Conservation (phyloP, 2,113 vertebrate species). For the Camelus bactrianus region DNA sequence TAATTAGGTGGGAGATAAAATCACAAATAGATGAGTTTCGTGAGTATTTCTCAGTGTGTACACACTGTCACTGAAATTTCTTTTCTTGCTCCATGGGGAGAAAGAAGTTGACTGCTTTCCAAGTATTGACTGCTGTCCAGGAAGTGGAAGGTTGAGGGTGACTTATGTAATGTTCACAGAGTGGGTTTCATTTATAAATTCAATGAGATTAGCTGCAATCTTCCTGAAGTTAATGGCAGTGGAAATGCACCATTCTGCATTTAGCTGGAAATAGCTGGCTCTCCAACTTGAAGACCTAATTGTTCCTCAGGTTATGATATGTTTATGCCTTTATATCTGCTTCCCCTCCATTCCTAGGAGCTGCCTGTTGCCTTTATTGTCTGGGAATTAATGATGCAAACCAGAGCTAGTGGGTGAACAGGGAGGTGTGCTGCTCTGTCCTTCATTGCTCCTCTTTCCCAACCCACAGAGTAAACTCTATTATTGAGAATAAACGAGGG, state of each 20-base stretch:
- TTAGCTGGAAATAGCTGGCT: slow-evolving; percentile 79
- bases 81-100: not conserved
- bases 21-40: slow-evolving; percentile 76
- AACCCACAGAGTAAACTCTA: not conserved
- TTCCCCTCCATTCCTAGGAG: slow-evolving; percentile 53
- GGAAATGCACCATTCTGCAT: slow-evolving; percentile 75
- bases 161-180: slow-evolving; percentile 54
- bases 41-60: not conserved
- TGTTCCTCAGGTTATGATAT: slow-evolving; percentile 78
- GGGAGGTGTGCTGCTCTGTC: not conserved
- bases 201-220: slow-evolving; percentile 54
- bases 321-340: slow-evolving; percentile 62
- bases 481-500: slow-evolving; percentile 41
- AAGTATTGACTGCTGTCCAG: slow-evolving; percentile 67
- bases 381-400: slow-evolving; percentile 70
- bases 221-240: slow-evolving; percentile 77
- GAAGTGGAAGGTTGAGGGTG: slow-evolving; percentile 54
- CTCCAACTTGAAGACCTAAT: slow-evolving; percentile 73
- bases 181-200: slow-evolving; percentile 73
- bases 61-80: slow-evolving; percentile 42
- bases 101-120: slow-evolving; percentile 67
- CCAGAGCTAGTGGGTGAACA: not conserved
- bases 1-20: slow-evolving; percentile 86
- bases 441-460: not conserved
- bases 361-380: slow-evolving; percentile 52